phyloP scores from a whole-genome alignment of 1,140 invertebrate species.

The Babylonia areolata region DNA sequence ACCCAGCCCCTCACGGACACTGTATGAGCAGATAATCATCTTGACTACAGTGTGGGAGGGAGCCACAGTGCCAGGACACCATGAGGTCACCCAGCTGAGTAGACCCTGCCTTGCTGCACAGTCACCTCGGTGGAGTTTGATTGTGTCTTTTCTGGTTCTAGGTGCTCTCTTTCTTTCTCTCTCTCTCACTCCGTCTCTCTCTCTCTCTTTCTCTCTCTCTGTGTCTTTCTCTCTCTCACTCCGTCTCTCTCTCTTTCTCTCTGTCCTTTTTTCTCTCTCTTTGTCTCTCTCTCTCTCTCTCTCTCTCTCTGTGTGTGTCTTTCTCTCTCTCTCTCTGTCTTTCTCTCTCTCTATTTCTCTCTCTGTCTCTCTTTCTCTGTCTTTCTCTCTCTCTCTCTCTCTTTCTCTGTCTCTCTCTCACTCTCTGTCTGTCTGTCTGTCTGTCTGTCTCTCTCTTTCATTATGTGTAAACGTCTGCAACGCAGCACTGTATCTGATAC shows the following conservation, averaged over 20 bases:
- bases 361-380: slow-evolving; percentile 18
- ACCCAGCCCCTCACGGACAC: too few relatives aligned
- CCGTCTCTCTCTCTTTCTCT: not conserved
- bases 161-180: not conserved
- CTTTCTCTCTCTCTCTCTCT: slow-evolving; percentile 5
- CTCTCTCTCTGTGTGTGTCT: not conserved
- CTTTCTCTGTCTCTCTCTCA: not conserved
- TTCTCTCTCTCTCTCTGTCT: slow-evolving; percentile 17
- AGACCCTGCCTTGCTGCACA: too few relatives aligned
- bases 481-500: too few relatives aligned
- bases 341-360: slow-evolving; percentile 11
- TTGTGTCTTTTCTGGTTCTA: too few relatives aligned
- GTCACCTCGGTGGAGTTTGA: too few relatives aligned
- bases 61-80: too few relatives aligned
- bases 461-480: too few relatives aligned
- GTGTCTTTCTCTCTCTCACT: not conserved
- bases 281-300: slow-evolving; percentile 4
- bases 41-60: too few relatives aligned
- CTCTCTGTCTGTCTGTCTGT: not conserved
- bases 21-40: too few relatives aligned
- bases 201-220: slow-evolving; percentile 23
- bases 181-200: not conserved
- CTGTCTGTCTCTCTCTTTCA: slow-evolving; percentile 12
- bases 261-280: not conserved
- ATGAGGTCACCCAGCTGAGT: too few relatives aligned